phyloP scores from a whole-genome alignment of 2,888 invertebrate species.

The Rhagonycha lutea region DNA sequence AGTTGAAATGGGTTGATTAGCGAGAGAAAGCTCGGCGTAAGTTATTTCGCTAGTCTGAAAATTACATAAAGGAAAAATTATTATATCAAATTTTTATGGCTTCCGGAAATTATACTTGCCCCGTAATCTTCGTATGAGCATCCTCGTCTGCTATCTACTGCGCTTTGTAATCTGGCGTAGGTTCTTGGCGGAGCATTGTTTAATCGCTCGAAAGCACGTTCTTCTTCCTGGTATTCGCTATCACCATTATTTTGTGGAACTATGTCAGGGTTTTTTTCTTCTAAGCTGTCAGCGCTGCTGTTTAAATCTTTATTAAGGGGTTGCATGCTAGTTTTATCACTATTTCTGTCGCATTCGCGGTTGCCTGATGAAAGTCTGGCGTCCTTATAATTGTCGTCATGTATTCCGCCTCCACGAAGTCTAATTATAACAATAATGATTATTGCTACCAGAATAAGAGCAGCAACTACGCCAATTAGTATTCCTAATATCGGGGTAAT shows the following conservation, averaged over 20 bases:
- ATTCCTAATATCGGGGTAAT: constrained; percentile 83
- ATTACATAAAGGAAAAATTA: constrained; percentile 4
- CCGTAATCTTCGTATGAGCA: constrained; percentile 49
- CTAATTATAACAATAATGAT: constrained; percentile 74
- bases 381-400: constrained; percentile 52
- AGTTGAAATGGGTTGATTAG: constrained; percentile 51
- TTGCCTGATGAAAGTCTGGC: constrained; percentile 49
- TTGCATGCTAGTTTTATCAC: constrained; percentile 55
- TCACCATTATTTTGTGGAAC: constrained; percentile 61
- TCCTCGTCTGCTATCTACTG: constrained; percentile 49
- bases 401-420: constrained; percentile 56
- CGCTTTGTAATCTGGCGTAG: constrained; percentile 53
- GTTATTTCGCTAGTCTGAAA: constrained; percentile 60
- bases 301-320: constrained; percentile 58
- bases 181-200: constrained; percentile 55
- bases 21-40: constrained; percentile 60
- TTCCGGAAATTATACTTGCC: constrained; percentile 9
- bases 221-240: constrained; percentile 60
- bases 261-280: constrained; percentile 64
- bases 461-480: constrained; percentile 77
- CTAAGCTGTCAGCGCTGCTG: constrained; percentile 58
- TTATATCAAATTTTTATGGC: not conserved
- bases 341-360: constrained; percentile 50
- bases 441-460: constrained; percentile 74
- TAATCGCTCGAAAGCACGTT: constrained; percentile 59